Evolutionary conservation across 37 sponge, comb jelly and placozoan genomes (phyloP), one percentile per base, ranked within the genome.

Genomic region (Chondrilla cf. caribensis): DNA sequence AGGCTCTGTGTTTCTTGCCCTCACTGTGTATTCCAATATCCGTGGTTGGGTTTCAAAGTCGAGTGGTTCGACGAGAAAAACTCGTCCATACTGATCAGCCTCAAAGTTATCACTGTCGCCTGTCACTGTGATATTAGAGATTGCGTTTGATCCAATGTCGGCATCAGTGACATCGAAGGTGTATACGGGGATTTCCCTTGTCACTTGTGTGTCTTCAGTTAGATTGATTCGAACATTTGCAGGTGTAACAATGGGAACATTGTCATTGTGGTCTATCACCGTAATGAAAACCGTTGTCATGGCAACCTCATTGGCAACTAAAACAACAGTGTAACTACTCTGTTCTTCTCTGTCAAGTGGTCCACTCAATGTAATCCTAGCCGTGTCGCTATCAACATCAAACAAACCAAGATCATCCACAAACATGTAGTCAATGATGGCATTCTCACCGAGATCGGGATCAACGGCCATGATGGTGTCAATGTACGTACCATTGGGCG

Each of bases 21-120:
- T 25, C 21, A 94, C 81, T 0, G 38, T 18, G 31, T 91, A 58
- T 17, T 3, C 80, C n/a, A 78, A 19, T 5, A 31, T 41, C 37
- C 17, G 17, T 35, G 84, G 81, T 26, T 39, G 35, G 2, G 44
- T 43, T 54, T 94, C 95, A 79, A 59, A 94, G 60, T 94, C 89
- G 28, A 94, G 86, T 22, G 79, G 70, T 25, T 85, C 77, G 37
- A 57, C 31, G 6, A 87, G 67, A 24, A 37, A 22, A 8, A 94
- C 43, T 2, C 19, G 14, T 17, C 95, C 89, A 65, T 41, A 29
- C 15, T 44, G 15, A 21, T 43, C 29, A 1, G 85, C 64, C 19
- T 33, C 28, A 54, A 93, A 89, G 9, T 38, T 60, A 44, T 31
- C 33, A 25, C 64, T 33, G n/a, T 82, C 59, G 21, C 71, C 83